These are phyloP conservation scores for Phrixothrix hirtus DNA, from an alignment of 2,888 invertebrate species.

Conservation along the genomic window DNA sequence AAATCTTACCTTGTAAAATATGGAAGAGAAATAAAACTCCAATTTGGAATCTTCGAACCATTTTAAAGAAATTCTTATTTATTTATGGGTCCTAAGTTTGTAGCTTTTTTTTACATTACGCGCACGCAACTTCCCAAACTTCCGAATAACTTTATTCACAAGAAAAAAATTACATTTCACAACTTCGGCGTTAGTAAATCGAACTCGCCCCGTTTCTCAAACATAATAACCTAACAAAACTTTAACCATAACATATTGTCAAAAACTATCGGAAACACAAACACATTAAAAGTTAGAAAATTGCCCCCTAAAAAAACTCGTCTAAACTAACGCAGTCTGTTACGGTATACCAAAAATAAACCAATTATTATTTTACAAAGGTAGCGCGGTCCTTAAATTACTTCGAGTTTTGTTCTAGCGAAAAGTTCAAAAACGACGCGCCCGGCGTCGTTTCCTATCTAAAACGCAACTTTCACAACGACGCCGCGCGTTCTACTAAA, in stretches of 20 bases:
- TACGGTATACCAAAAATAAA: constrained; percentile 2
- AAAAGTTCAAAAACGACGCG: constrained; percentile 10
- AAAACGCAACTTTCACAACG: constrained; percentile 15
- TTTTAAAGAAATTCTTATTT: constrained; percentile 4
- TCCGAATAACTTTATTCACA: constrained; percentile 4
- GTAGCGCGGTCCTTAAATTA: background rate
- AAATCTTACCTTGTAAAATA: constrained; percentile 19
- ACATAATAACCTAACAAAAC: constrained; percentile 4
- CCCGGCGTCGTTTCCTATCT: background rate
- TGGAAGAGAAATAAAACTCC: constrained; percentile 18
- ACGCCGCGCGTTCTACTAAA: constrained; percentile 29
- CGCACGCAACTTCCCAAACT: constrained; percentile 9
- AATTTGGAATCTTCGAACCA: constrained; percentile 9
- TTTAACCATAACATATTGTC: constrained; percentile 8
- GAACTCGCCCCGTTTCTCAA: background rate
- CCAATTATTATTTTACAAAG: constrained; percentile 2
- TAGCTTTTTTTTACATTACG: constrained; percentile 13
- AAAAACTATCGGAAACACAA: constrained; percentile 13
- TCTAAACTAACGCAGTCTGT: constrained; percentile 1
- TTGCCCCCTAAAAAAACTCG: background rate
- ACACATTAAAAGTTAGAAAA: constrained; percentile 14
- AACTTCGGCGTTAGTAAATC: background rate
- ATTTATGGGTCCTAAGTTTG: background rate
- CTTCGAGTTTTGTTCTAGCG: background rate
- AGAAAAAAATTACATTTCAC: constrained; percentile 9